Conservation (phyloP, 2,888 invertebrate genomes). For the Dynastes tityus region DNA sequence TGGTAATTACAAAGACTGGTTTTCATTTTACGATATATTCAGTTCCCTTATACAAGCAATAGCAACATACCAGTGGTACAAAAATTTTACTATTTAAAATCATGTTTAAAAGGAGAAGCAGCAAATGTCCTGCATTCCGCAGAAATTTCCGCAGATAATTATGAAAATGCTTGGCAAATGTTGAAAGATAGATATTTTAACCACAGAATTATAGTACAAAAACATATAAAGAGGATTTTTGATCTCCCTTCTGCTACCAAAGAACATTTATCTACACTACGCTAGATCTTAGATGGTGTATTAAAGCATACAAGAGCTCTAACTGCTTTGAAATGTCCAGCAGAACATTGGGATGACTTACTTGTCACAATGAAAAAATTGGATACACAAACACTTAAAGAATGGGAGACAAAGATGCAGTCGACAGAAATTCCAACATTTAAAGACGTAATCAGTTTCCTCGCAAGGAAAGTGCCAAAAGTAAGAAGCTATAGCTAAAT, state of each 20-base stretch:
- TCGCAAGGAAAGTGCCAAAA: too few relatives aligned
- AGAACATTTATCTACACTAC: not conserved
- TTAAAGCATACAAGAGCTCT: slow-evolving; percentile 30
- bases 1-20: too few relatives aligned
- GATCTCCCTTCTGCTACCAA: slow-evolving; percentile 15
- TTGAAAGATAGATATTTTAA: slow-evolving; percentile 54
- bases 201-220: slow-evolving; percentile 47
- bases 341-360: slow-evolving; percentile 43
- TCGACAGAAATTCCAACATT: too few relatives aligned
- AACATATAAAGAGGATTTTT: slow-evolving; percentile 52
- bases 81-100: slow-evolving; percentile 54
- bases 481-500: too few relatives aligned
- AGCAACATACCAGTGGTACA: slow-evolving; percentile 45
- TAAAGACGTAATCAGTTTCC: too few relatives aligned
- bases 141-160: slow-evolving; percentile 32
- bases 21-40: too few relatives aligned
- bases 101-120: slow-evolving; percentile 50
- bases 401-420: too few relatives aligned
- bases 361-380: not conserved
- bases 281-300: not conserved
- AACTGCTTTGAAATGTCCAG: not conserved
- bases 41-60: too few relatives aligned
- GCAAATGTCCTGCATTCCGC: slow-evolving; percentile 4
- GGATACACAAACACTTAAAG: too few relatives aligned
- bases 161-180: slow-evolving; percentile 54